Conservation (phyloP, 2,888 invertebrate genomes). For the Dynastes hyllus region DNA sequence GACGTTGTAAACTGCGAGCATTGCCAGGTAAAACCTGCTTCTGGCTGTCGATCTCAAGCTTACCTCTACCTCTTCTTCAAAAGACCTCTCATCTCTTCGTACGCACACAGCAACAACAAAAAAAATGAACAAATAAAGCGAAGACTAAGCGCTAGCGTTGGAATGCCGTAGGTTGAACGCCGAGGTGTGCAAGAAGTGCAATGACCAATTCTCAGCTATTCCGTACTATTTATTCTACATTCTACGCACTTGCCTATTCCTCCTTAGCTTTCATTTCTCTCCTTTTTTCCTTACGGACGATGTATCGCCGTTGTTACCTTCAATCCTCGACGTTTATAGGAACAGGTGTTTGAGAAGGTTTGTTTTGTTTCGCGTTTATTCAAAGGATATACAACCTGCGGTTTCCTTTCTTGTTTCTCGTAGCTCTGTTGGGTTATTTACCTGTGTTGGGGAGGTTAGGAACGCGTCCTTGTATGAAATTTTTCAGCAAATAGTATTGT, state of each 20-base stretch:
- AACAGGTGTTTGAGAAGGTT: not conserved
- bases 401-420: not conserved
- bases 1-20: no score
- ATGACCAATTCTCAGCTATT: not conserved
- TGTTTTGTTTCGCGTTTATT: not conserved
- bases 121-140: not conserved
- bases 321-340: not conserved
- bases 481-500: no score
- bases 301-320: not conserved
- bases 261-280: not conserved
- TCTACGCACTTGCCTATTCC: not conserved
- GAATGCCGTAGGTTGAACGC: slow-evolving; percentile 12
- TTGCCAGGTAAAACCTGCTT: no score
- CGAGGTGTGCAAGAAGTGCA: slow-evolving; percentile 7
- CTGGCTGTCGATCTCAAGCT: no score
- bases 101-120: not conserved
- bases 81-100: not conserved
- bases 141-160: not conserved
- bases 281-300: not conserved
- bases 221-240: no score
- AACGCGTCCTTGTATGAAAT: no score
- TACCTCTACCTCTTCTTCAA: not conserved
- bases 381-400: not conserved
- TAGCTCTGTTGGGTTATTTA: not conserved
- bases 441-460: not conserved